Conservation (phyloP, 2,113 vertebrate genomes). For the Odocoileus hemionus region DNA sequence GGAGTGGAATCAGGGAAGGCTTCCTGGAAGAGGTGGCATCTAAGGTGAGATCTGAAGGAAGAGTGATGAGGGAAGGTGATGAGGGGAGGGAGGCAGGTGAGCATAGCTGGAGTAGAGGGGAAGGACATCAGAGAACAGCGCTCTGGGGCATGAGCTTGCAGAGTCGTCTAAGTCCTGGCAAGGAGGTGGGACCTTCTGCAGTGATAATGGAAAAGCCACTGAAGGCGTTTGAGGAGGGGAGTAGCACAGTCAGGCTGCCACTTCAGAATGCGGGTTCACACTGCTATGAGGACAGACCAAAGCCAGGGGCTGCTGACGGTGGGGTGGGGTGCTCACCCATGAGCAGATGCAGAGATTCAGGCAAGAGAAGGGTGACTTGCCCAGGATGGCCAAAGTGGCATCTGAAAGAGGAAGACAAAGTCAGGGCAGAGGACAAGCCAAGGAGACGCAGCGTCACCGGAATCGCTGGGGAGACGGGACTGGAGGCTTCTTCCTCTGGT, state of each 20-base stretch:
- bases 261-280: background rate
- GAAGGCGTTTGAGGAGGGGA: background rate
- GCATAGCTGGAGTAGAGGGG: background rate
- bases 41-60: background rate
- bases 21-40: background rate
- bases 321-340: accelerated
- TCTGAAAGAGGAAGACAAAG: background rate
- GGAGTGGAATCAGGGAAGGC: background rate
- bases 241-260: background rate
- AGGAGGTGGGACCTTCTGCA: background rate
- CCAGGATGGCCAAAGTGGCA: background rate
- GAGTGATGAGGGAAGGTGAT: background rate
- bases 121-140: background rate
- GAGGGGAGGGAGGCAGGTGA: background rate
- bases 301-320: background rate
- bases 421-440: background rate
- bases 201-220: background rate
- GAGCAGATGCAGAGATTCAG: background rate
- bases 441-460: background rate
- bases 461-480: background rate
- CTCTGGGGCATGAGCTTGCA: background rate
- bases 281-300: background rate
- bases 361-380: background rate
- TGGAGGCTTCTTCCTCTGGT: background rate
- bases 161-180: background rate